Conservation (phyloP, 2,797 vertebrate species). For the Pangasius larnaudii region DNA sequence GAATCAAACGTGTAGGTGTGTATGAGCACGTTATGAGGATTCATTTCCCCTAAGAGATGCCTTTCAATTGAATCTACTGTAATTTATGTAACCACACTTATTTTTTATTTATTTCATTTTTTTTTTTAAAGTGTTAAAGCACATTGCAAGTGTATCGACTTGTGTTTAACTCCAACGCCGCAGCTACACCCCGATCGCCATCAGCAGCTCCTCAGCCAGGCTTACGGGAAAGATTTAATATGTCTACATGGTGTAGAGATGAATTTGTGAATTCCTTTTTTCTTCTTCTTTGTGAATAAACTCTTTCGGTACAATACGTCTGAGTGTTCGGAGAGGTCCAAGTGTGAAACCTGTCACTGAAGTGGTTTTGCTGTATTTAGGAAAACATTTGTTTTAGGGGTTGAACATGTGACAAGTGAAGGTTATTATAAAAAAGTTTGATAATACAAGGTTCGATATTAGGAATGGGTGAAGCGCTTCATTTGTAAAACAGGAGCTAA, state of each 20-base stretch:
- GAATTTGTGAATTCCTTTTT: not conserved
- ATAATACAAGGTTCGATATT: too few relatives aligned
- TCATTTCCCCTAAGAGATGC: not conserved
- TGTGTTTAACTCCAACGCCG: not conserved
- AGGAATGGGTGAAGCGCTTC: too few relatives aligned
- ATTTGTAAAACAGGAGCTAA: too few relatives aligned
- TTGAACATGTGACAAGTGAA: too few relatives aligned
- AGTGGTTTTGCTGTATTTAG: too few relatives aligned
- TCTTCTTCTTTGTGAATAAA: not conserved
- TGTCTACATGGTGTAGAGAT: not conserved
- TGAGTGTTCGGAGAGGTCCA: not conserved
- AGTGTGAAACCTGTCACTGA: not conserved
- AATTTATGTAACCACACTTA: not conserved
- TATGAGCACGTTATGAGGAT: not conserved
- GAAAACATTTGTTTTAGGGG: too few relatives aligned
- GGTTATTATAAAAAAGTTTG: too few relatives aligned
- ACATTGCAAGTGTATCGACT: not conserved
- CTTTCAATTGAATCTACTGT: not conserved
- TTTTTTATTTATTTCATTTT: not conserved
- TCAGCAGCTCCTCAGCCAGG: not conserved
- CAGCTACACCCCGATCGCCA: not conserved
- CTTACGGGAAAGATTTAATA: not conserved
- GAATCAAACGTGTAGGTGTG: not conserved
- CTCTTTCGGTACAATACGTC: not conserved
- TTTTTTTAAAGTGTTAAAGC: not conserved